These are phyloP conservation scores for Globodera ellingtonae DNA, from an alignment of 1,140 invertebrate genomes.

Conservation along the genomic window DNA sequence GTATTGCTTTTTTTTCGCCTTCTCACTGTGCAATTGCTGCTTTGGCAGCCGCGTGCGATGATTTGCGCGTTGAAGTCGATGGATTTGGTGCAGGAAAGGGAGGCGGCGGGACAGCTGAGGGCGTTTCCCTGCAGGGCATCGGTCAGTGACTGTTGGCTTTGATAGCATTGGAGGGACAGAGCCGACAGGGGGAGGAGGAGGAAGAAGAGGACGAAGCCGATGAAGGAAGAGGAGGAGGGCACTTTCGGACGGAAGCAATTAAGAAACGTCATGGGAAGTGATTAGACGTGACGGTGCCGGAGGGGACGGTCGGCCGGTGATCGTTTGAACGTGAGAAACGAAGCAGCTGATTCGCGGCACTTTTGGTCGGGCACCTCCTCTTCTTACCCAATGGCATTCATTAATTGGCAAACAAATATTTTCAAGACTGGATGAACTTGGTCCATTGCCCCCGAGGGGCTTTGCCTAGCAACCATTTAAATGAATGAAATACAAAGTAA, in stretches of 20 bases:
- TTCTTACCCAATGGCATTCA: not conserved
- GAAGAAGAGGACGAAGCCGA: not conserved
- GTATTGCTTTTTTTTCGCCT: not conserved
- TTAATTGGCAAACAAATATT: not conserved
- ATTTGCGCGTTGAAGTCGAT: constrained; percentile 19
- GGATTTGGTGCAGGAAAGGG: constrained; percentile 15
- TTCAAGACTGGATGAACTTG: not conserved
- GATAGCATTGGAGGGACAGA: constrained; percentile 16
- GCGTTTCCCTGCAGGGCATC: not conserved
- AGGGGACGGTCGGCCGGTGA: not conserved
- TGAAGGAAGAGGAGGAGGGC: not conserved
- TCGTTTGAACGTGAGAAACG: constrained; percentile 1
- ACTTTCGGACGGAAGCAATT: not conserved
- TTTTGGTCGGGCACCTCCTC: not conserved
- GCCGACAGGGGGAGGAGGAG: not conserved
- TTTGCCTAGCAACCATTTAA: not conserved
- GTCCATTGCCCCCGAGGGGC: not conserved
- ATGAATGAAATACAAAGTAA: not conserved
- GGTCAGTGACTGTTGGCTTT: constrained; percentile 13
- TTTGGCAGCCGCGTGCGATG: constrained; percentile 16
- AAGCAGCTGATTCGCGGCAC: not conserved
- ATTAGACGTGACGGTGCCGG: not conserved
- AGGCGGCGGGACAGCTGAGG: not conserved
- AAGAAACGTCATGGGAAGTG: not conserved
- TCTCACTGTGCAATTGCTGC: constrained; percentile 24